phyloP scores from a whole-genome alignment of 2,113 vertebrate genomes.

The Choloepus hoffmanni region DNA sequence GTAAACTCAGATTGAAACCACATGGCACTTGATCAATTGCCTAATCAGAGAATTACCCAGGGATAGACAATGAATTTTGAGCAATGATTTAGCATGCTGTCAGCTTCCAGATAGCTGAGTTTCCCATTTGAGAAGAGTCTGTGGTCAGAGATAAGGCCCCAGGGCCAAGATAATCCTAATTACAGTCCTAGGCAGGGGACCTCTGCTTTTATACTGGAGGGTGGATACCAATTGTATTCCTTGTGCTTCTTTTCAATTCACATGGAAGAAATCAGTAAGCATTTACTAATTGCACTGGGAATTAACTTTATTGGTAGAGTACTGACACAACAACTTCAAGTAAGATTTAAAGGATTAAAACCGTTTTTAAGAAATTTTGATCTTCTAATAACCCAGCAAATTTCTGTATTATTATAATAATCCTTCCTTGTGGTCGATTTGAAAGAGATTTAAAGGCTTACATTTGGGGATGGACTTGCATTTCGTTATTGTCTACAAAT shows the following conservation, averaged over 20 bases:
- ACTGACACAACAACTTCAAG: background rate
- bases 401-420: background rate
- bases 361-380: background rate
- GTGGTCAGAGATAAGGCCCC: constrained; percentile 32
- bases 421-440: background rate
- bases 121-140: constrained; percentile 57
- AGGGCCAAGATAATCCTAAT: constrained; percentile 61
- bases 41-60: constrained; percentile 29
- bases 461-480: background rate
- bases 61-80: constrained; percentile 29
- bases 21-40: background rate
- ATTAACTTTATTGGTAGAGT: background rate
- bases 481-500: background rate
- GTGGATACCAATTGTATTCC: background rate
- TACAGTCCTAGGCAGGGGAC: background rate
- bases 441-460: constrained; percentile 4
- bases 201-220: background rate
- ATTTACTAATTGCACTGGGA: background rate
- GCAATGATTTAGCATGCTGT: constrained; percentile 36
- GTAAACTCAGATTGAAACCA: constrained; percentile 21
- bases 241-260: background rate
- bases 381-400: background rate
- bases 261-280: background rate
- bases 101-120: background rate
- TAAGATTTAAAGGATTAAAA: constrained; percentile 1